Base-by-base conservation (phyloP, 2,888 invertebrate genomes). In the Mythimna impura region DNA sequence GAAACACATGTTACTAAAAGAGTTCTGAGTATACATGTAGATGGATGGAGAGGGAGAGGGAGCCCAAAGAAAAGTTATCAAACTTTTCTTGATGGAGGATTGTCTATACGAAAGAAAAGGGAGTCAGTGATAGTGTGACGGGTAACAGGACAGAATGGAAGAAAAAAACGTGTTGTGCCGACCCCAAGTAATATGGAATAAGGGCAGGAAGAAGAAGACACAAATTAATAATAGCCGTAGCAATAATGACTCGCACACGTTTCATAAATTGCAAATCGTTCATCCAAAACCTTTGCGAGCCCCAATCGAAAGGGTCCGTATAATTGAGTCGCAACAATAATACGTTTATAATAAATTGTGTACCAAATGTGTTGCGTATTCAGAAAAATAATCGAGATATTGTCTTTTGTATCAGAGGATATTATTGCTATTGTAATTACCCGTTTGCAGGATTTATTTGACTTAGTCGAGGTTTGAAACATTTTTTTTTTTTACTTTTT, bases 291-390 rank as follows among this genome's bases (percentile, higher is more conserved):
- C 66, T 34, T 36, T 30, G n/a, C 36, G 71, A 70, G 50, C 58
- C 62, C 62, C 55, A 76, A 76, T 69, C 68, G 57, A 71, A 68
- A 76, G 64, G 58, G 55, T 58, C 64, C 25, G 25, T 40, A 64
- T 69, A 71, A 76, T 61, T 69, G 71, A 73, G 65, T 63, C 77
- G 66, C 58, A 64, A 58, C 64, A 61, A 67, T 72, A 72, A 78
- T 57, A 36, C 50, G 78, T 40, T 78, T 55, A 30, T 60, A 73
- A 67, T 68, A 68, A 57, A 73, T 73, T 72, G 65, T 6, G 40
- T 40, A 12, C 30, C 54, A 58, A 78, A 68, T 73, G 67, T 67
- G 73, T 73, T 52, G 64, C 73, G 50, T 64, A 67, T 77, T 47
- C 55, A 78, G 66, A 78, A 73, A 72, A 64, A 73, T 63, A 67